phyloP scores from a whole-genome alignment of 2,113 vertebrate species.

The Pica pica region DNA sequence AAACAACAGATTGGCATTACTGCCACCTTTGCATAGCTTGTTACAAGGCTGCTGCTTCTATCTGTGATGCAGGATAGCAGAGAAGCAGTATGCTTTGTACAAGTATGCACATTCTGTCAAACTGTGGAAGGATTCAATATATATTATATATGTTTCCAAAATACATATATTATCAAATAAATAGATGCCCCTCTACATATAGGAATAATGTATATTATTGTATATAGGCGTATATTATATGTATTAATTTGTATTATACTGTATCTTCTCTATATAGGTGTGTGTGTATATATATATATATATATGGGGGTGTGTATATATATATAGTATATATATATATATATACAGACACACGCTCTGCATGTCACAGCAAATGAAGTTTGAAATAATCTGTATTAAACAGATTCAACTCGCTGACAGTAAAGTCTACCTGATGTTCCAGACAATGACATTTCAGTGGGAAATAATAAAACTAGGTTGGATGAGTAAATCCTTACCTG shows the following conservation, averaged over 20 bases:
- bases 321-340: neutral
- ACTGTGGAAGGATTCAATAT: neutral
- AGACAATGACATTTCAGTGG: neutral
- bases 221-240: neutral
- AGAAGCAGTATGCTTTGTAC: neutral
- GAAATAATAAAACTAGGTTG: neutral
- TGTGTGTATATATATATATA: too few relatives aligned
- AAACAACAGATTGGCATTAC: neutral
- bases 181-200: neutral
- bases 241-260: neutral
- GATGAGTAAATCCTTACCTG: constrained; percentile 77
- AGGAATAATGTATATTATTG: neutral
- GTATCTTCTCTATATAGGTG: neutral
- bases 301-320: neutral
- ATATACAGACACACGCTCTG: neutral
- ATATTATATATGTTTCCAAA: neutral
- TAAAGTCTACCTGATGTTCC: neutral
- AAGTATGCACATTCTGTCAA: neutral
- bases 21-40: neutral
- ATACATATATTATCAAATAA: neutral
- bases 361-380: neutral
- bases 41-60: neutral
- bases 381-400: neutral
- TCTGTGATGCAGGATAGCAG: neutral
- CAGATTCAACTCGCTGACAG: neutral